These are phyloP conservation scores for Narcine bancroftii DNA, from an alignment of 2,113 vertebrate genomes.

Conservation along the genomic window DNA sequence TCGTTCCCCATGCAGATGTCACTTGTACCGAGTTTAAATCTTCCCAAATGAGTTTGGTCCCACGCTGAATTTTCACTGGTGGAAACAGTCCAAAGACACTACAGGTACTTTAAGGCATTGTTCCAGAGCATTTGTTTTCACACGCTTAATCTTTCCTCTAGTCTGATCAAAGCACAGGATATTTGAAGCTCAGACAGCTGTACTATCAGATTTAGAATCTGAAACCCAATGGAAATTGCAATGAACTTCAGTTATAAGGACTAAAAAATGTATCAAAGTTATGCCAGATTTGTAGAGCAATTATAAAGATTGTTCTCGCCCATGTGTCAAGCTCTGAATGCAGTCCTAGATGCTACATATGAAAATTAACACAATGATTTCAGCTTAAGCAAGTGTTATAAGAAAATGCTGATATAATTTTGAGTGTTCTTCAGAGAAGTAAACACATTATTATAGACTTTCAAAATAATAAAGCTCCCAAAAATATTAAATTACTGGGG, in stretches of 20 bases:
- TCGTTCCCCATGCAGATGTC: conserved; percentile 10
- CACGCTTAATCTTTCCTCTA: conserved; percentile 45
- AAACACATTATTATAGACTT: background rate
- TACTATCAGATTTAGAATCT: conserved; percentile 52
- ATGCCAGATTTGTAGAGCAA: background rate
- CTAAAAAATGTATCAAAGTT: too few relatives aligned
- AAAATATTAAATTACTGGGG: background rate
- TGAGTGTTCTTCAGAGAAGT: background rate
- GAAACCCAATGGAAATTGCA: conserved; percentile 38
- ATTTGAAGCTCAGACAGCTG: conserved; percentile 59
- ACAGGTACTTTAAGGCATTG: conserved; percentile 74
- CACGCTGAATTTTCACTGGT: conserved; percentile 55
- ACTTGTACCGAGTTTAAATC: conserved; percentile 45
- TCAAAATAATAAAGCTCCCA: background rate
- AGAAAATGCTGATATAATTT: background rate
- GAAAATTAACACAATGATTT: background rate
- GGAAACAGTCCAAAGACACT: conserved; percentile 61
- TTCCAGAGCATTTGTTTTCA: conserved; percentile 53
- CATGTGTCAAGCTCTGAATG: background rate
- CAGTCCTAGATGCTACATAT: background rate
- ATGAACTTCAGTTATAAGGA: background rate
- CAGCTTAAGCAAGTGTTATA: background rate
- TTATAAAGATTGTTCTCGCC: background rate
- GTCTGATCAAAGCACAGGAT: conserved; percentile 51
- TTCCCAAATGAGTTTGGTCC: conserved; percentile 54